phyloP scores from a whole-genome alignment of 2,113 vertebrate genomes.

The Turnix velox region DNA sequence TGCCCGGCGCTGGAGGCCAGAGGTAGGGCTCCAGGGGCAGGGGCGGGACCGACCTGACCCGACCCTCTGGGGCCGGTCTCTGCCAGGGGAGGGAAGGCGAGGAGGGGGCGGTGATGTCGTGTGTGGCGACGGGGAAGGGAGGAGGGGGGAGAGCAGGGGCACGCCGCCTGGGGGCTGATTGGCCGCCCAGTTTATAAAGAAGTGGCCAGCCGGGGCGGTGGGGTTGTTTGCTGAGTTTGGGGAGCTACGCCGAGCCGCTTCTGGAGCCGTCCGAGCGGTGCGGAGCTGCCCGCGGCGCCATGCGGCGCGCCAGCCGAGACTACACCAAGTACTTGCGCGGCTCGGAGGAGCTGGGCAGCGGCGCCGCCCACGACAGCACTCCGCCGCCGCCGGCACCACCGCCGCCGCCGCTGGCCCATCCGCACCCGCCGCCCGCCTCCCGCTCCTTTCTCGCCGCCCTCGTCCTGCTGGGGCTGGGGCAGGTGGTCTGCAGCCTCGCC shows the following conservation, averaged over 20 bases:
- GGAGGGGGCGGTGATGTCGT: background rate
- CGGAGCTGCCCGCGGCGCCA: slow-evolving; percentile 34
- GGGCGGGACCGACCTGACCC: background rate
- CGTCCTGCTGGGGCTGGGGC: slow-evolving; percentile 86
- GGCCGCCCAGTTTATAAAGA: slow-evolving; percentile 28
- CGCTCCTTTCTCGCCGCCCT: slow-evolving; percentile 82
- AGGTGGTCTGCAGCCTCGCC: slow-evolving; percentile 91
- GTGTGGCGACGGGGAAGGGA: background rate
- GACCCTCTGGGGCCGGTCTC: background rate
- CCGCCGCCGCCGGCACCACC: background rate
- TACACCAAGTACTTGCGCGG: slow-evolving; percentile 75
- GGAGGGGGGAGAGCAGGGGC: background rate
- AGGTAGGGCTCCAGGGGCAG: background rate
- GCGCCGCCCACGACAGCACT: slow-evolving; percentile 13
- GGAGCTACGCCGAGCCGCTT: background rate
- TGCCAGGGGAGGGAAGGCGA: background rate
- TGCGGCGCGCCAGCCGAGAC: slow-evolving; percentile 76
- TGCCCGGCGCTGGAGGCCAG: background rate
- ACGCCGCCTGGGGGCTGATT: background rate
- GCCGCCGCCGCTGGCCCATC: background rate
- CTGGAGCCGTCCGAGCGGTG: background rate
- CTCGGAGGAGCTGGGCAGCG: slow-evolving; percentile 65
- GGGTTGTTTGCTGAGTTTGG: background rate
- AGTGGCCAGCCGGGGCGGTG: background rate
- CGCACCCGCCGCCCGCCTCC: slow-evolving; percentile 48